A percentile compares a stretch with the other conserved stretches of the same genome.
Conservation (phyloP, 2,888 invertebrate species). For the Folsomia manolachei region DNA sequence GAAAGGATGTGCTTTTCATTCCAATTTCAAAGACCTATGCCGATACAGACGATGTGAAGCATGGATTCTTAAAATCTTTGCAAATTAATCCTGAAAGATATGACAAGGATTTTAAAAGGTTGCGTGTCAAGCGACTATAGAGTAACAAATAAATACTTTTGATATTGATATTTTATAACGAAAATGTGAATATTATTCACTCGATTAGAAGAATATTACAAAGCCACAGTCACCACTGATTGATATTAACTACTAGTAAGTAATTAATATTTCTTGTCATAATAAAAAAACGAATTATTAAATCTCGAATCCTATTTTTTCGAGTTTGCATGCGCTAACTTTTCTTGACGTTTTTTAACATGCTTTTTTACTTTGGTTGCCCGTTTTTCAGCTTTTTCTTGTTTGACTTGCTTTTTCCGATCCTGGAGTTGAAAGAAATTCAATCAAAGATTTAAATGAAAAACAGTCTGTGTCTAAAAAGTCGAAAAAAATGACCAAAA, state of each 20-base stretch:
- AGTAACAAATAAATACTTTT: too few relatives aligned
- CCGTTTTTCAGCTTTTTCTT: constrained; percentile 81
- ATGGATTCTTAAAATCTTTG: constrained; percentile 14
- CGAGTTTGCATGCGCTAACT: constrained; percentile 55
- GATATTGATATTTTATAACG: too few relatives aligned
- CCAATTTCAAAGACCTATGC: constrained; percentile 11
- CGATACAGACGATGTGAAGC: constrained; percentile 14
- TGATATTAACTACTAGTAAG: too few relatives aligned
- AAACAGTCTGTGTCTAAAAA: constrained; percentile 6
- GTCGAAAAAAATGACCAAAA: constrained; percentile 13
- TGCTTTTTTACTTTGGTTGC: constrained; percentile 90
- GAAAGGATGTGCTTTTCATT: constrained; percentile 19
- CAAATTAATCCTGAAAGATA: background rate
- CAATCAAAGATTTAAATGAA: too few relatives aligned
- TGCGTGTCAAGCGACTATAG: background rate
- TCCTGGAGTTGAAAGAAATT: constrained; percentile 58
- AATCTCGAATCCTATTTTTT: constrained; percentile 42
- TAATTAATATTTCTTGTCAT: too few relatives aligned
- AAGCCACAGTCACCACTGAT: too few relatives aligned
- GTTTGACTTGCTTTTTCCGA: constrained; percentile 84
- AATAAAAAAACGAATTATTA: too few relatives aligned
- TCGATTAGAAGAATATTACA: too few relatives aligned
- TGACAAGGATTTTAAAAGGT: background rate
- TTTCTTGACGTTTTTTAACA: constrained; percentile 84
- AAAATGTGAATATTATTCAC: too few relatives aligned